Evolutionary conservation across 2,888 invertebrate species (phyloP), one percentile per base, ranked within the genome.

Genomic region (Nephrocerus scutellatus): DNA sequence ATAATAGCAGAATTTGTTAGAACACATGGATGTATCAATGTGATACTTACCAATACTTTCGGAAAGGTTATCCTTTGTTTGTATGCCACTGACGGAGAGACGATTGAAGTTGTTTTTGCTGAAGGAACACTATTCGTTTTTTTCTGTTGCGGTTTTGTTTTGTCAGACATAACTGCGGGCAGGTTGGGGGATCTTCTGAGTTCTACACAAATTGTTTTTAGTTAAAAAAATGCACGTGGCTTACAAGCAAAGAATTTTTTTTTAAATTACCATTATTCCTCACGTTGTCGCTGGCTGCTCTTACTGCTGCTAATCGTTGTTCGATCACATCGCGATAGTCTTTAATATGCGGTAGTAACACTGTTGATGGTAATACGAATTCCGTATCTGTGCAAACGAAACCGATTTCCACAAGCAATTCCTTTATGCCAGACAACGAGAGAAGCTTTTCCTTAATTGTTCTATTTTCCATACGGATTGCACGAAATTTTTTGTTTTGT

Each of bases 1-100:
- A 22, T 22, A 9, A 28, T n/a, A 28, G 6, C n/a, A 28, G n/a
- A 28, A 9, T 28, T 30, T 16, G 15, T 16, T 30, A 25, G n/a
- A 34, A 34, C n/a, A n/a, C n/a, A 9, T 9, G 23, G 10, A 10
- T 10, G 8, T 22, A 9, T 22, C 10, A 9, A 9, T 10, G 23
- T 10, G 12, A 6, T 14, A 39, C 50, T 50, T 62, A 75, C 76
- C 69, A 75, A 57, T 25, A 73, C 55, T 41, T 69, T 61, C n/a
- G 68, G 57, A 31, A 70, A 72, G 7, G 48, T 49, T 6, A 72
- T 64, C 25, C 66, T 60, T 30, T 63, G 56, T 3, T 47, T 50
- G 44, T 63, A 68, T 15, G 63, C 54, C 41, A 53, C 54, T 8
- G 56, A 54, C 14, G 60, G 56, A 14, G 52, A 49, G 19, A 60